These are phyloP conservation scores for Malthinus flaveolus DNA, from an alignment of 2,888 invertebrate genomes.

Conservation along the genomic window DNA sequence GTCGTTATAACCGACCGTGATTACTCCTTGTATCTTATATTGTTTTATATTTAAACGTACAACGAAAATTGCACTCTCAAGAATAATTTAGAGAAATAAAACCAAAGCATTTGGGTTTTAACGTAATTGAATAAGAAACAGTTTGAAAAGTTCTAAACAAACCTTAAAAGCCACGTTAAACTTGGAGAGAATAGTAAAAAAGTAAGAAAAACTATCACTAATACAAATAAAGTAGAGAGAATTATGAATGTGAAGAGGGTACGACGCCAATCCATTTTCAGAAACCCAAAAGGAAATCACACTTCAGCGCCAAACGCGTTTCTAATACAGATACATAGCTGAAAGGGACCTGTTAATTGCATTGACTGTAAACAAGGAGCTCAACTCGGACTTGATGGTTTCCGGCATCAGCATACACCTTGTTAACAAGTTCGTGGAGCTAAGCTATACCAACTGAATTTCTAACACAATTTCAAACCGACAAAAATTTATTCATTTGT, in stretches of 20 bases:
- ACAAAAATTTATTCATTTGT: too few species aligned
- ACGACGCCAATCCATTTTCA: slow-evolving; percentile 22
- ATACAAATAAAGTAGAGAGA: slow-evolving; percentile 10
- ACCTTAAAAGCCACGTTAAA: too few species aligned
- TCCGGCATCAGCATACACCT: slow-evolving; percentile 22
- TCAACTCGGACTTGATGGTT: slow-evolving; percentile 25
- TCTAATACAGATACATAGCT: slow-evolving; percentile 27
- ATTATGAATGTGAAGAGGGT: slow-evolving; percentile 23
- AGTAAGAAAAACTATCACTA: slow-evolving; percentile 20
- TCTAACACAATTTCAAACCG: too few species aligned
- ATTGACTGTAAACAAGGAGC: slow-evolving; percentile 26
- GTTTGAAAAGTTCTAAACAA: too few species aligned
- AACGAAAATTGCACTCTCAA: too few species aligned
- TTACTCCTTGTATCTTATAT: slow-evolving; percentile 2
- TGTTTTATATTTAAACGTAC: too few species aligned
- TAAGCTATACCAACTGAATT: slow-evolving; percentile 7
- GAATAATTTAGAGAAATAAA: neutral
- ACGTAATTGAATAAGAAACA: too few species aligned
- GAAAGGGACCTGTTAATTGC: slow-evolving; percentile 27
- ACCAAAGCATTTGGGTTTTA: neutral
- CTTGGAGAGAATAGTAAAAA: neutral
- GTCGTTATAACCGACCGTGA: slow-evolving; percentile 16
- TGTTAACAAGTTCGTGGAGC: slow-evolving; percentile 19
- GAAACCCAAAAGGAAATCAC: slow-evolving; percentile 25
- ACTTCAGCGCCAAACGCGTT: slow-evolving; percentile 27